A percentile compares a stretch with the other conserved stretches of the same genome.
Conservation (phyloP, 1,140 invertebrate species). For the Scaptodrosophila lebanonensis region DNA sequence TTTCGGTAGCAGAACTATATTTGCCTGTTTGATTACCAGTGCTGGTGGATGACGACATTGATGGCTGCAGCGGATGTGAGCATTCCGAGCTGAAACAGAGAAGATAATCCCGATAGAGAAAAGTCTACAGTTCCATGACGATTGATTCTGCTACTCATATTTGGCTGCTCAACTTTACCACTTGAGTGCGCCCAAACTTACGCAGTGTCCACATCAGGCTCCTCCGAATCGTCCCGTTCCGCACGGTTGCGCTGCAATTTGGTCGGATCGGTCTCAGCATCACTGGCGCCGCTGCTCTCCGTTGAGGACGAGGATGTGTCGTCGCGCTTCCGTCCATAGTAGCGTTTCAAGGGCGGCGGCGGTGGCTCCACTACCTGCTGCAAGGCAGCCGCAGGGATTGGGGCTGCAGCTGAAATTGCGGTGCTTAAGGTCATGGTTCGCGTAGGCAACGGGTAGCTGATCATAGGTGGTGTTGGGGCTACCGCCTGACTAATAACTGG, state of each 20-base stretch:
- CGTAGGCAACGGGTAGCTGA: constrained; percentile 54
- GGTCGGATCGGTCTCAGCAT: constrained; percentile 31
- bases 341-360: constrained; percentile 78
- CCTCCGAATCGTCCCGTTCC: constrained; percentile 57
- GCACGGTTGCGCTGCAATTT: constrained; percentile 16
- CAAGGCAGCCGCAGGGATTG: constrained; percentile 1
- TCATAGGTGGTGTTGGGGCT: constrained; percentile 40
- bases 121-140: background rate
- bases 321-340: constrained; percentile 83
- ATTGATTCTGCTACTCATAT: background rate
- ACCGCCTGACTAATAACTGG: background rate
- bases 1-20: constrained; percentile 80
- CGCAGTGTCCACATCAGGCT: constrained; percentile 73
- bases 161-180: constrained; percentile 64
- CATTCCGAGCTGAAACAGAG: constrained; percentile 65
- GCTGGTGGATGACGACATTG: constrained; percentile 57
- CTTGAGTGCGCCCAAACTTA: constrained; percentile 55
- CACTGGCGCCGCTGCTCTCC: constrained; percentile 54
- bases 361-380: constrained; percentile 60
- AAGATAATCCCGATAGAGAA: background rate
- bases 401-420: background rate
- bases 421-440: constrained; percentile 29
- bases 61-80: constrained; percentile 53
- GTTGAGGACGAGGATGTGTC: constrained; percentile 75
- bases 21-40: constrained; percentile 77